These are phyloP conservation scores for Lepidocolaptes lacrymiger DNA, from an alignment of 2,797 vertebrate genomes.

Conservation along the genomic window DNA sequence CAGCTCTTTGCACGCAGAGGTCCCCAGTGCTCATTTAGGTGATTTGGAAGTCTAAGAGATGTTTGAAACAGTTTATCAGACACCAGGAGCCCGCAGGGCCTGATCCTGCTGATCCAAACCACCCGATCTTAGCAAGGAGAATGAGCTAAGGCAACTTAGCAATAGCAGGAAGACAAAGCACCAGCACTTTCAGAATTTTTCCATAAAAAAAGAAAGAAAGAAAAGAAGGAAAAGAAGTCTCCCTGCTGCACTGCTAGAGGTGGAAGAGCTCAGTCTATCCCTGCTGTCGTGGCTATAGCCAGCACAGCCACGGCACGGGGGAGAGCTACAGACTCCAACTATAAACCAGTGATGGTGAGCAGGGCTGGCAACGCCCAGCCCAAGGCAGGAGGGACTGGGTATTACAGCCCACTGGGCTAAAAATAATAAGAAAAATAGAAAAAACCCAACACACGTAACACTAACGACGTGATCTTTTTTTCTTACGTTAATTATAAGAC, in stretches of 20 bases:
- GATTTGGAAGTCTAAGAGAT: not conserved
- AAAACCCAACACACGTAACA: rapidly evolving
- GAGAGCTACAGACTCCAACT: not conserved
- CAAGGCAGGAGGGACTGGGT: not conserved
- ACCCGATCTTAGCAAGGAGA: not conserved
- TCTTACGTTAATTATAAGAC: not conserved
- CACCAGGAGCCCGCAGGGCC: not conserved
- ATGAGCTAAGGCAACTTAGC: not conserved
- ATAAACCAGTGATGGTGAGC: not conserved
- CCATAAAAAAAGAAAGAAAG: not conserved
- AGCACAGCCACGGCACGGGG: rapidly evolving
- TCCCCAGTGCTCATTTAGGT: not conserved
- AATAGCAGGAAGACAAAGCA: not conserved
- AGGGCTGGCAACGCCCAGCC: not conserved
- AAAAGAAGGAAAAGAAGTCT: not conserved
- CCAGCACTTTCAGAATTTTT: not conserved
- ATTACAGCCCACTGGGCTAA: not conserved
- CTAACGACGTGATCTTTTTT: not conserved
- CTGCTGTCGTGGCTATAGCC: rapidly evolving
- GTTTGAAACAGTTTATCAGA: not conserved
- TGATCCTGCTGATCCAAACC: not conserved
- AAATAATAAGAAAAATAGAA: not conserved
- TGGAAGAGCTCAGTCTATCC: not conserved
- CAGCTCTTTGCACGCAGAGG: not conserved
- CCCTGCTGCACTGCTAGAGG: rapidly evolving